phyloP scores from a whole-genome alignment of 2,797 vertebrate genomes.

The Tamandua tetradactyla region DNA sequence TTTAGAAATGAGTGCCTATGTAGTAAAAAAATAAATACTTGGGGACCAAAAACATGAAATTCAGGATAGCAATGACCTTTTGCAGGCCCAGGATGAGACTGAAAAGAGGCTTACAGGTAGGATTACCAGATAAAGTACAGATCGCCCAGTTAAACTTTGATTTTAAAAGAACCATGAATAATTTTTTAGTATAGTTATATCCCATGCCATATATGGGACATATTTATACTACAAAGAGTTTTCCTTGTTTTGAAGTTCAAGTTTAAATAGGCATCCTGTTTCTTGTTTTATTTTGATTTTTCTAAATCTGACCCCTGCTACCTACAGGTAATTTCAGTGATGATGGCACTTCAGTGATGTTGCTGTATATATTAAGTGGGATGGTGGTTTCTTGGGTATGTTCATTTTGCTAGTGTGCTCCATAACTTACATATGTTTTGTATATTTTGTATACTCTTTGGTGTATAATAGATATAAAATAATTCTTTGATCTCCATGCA shows the following conservation, averaged over 20 bases:
- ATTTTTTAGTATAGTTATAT: background rate
- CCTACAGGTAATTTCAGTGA: background rate
- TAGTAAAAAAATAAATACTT: background rate
- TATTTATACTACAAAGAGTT: background rate
- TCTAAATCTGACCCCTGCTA: background rate
- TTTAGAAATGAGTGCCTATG: background rate
- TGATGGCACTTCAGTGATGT: too few species aligned
- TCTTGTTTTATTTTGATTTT: background rate
- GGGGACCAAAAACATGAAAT: background rate
- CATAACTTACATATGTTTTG: background rate
- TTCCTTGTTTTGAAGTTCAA: background rate
- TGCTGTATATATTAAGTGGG: background rate
- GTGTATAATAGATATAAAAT: background rate
- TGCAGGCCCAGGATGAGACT: background rate
- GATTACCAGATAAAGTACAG: background rate
- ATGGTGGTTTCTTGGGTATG: background rate
- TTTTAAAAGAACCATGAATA: background rate
- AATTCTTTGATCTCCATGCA: background rate
- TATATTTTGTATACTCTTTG: background rate
- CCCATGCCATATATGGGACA: background rate
- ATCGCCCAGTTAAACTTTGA: background rate
- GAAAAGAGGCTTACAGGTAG: background rate
- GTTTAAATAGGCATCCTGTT: background rate
- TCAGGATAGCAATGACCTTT: background rate
- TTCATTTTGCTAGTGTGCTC: background rate